Conservation (phyloP, 2,113 vertebrate species). For the Albula glossodonta region DNA sequence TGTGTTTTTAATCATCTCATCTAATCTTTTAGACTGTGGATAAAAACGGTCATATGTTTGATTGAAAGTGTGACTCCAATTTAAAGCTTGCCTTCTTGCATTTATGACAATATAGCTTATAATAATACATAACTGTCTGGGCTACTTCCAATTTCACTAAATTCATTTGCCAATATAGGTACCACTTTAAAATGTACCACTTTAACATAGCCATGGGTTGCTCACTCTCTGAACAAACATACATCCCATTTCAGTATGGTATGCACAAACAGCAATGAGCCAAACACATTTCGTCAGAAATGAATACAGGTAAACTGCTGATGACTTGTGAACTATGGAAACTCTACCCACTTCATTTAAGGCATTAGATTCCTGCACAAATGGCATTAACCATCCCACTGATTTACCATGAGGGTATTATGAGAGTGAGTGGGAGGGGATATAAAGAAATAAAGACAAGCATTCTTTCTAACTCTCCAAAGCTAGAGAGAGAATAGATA, state of each 20-base stretch:
- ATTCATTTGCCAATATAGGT: too few relatives aligned
- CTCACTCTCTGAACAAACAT: neutral
- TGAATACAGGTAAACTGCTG: neutral
- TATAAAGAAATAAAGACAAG: slow-evolving; percentile 15
- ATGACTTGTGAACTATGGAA: neutral
- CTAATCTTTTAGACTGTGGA: too few relatives aligned
- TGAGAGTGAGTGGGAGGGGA: too few relatives aligned
- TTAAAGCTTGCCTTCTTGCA: too few relatives aligned
- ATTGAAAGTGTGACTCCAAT: too few relatives aligned
- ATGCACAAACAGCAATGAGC: neutral
- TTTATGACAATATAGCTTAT: too few relatives aligned
- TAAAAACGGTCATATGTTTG: too few relatives aligned
- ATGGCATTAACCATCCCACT: neutral
- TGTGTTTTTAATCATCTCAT: too few relatives aligned
- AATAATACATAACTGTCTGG: too few relatives aligned
- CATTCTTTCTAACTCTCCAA: slow-evolving; percentile 29
- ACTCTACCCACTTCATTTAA: neutral
- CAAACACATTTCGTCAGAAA: neutral
- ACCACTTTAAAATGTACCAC: too few relatives aligned
- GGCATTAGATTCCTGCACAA: neutral
- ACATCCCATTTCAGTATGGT: neutral
- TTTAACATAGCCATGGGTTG: too few relatives aligned
- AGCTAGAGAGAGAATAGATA: slow-evolving; percentile 20
- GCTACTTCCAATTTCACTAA: too few relatives aligned
- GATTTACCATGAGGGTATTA: slow-evolving; percentile 22